phyloP scores from a whole-genome alignment of 2,888 invertebrate genomes.

The Horisme vitalbata region DNA sequence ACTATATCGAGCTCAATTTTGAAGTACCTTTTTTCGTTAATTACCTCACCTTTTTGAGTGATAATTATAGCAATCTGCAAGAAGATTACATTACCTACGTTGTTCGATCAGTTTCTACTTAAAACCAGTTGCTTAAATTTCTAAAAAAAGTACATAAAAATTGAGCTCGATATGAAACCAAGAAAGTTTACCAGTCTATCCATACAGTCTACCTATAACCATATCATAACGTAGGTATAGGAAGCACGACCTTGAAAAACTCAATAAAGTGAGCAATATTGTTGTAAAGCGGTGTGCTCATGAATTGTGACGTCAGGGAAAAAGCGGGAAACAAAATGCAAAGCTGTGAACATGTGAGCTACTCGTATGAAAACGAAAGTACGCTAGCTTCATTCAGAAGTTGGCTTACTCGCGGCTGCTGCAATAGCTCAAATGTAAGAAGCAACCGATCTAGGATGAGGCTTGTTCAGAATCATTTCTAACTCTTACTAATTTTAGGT shows the following conservation, averaged over 20 bases:
- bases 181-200: too few relatives aligned
- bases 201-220: too few relatives aligned
- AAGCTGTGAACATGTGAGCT: slow-evolving; percentile 73
- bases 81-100: too few relatives aligned
- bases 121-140: too few relatives aligned
- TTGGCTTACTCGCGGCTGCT: slow-evolving; percentile 64
- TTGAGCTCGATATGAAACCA: too few relatives aligned
- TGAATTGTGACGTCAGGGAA: slow-evolving; percentile 75
- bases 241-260: slow-evolving; percentile 13
- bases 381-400: slow-evolving; percentile 78
- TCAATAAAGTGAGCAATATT: slow-evolving; percentile 31
- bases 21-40: too few relatives aligned
- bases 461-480: background rate
- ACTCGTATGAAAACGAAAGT: slow-evolving; percentile 82
- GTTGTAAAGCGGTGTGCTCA: slow-evolving; percentile 42
- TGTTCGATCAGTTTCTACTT: too few relatives aligned
- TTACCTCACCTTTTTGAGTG: too few relatives aligned
- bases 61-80: too few relatives aligned
- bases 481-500: too few relatives aligned
- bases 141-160: too few relatives aligned
- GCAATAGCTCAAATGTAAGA: slow-evolving; percentile 43
- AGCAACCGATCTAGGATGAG: slow-evolving; percentile 22
- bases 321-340: slow-evolving; percentile 78
- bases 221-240: slow-evolving; percentile 1
- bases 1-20: too few relatives aligned